Evolutionary conservation across 1,140 invertebrate species (phyloP).

Genomic region (Campodea augens): DNA sequence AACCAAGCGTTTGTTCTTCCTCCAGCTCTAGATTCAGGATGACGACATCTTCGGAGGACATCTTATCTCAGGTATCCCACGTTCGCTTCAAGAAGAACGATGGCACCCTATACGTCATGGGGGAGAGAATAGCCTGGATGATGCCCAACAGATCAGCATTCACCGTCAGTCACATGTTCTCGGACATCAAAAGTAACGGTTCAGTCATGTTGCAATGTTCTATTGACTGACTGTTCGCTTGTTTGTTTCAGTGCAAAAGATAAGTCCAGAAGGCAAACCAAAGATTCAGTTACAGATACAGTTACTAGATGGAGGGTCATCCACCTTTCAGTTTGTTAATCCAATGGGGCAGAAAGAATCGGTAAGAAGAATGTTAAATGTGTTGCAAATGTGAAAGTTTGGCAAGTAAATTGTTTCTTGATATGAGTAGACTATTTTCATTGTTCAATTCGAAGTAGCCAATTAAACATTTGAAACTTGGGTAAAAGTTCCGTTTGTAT

Average conservation of each 20-base stretch:
- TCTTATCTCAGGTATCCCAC: constrained; percentile 73
- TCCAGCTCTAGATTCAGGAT: constrained; percentile 30
- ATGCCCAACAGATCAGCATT: constrained; percentile 71
- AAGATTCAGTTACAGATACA: constrained; percentile 98
- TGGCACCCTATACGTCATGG: constrained; percentile 89
- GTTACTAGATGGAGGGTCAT: constrained; percentile 77
- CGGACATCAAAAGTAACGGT: constrained; percentile 87
- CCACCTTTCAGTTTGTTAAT: constrained; percentile 96
- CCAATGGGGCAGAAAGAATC: constrained; percentile 50
- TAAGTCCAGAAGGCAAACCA: constrained; percentile 92
- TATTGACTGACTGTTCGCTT: constrained; percentile 8
- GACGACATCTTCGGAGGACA: constrained; percentile 77
- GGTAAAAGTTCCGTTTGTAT: too few species aligned
- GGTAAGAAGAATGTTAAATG: too few species aligned
- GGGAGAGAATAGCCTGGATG: constrained; percentile 88
- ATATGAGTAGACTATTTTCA: too few species aligned
- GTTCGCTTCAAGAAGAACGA: constrained; percentile 92
- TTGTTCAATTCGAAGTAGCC: too few species aligned
- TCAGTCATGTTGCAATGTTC: constrained; percentile 4
- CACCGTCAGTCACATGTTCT: constrained; percentile 78
- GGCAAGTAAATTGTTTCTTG: too few species aligned
- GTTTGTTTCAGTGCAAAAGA: constrained; percentile 70
- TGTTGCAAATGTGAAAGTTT: too few species aligned
- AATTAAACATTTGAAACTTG: too few species aligned
- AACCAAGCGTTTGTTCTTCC: too few species aligned